Conservation (phyloP, 2,797 vertebrate genomes). For the Rhodeus uyekii region DNA sequence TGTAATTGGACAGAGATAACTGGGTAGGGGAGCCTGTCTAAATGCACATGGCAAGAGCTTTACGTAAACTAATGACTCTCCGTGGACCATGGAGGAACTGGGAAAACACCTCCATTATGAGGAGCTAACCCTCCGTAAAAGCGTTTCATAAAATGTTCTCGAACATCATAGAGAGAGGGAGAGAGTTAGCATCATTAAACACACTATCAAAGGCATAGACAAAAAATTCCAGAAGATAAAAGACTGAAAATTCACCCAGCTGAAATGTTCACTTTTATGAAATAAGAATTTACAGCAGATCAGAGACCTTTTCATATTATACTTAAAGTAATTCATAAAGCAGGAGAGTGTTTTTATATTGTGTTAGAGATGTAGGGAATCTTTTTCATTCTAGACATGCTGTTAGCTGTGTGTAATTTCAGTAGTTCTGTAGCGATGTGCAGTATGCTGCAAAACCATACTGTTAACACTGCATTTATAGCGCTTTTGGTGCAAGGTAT, state of each 20-base stretch:
- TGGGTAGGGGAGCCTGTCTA: conserved; percentile 19
- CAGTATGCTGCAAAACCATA: neutral
- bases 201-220: neutral
- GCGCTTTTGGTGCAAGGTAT: neutral
- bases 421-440: neutral
- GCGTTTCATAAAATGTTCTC: conserved; percentile 34
- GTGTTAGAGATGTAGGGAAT: neutral
- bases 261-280: conserved; percentile 10
- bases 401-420: conserved; percentile 1
- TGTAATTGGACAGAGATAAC: conserved; percentile 49
- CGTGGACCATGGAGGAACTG: conserved; percentile 14
- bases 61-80: conserved; percentile 47
- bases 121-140: conserved; percentile 23
- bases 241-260: neutral
- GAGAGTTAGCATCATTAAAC: neutral
- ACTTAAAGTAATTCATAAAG: conserved; percentile 1
- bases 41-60: conserved; percentile 36
- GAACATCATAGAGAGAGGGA: neutral
- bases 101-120: conserved; percentile 46
- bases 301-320: neutral
- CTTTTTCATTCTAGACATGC: neutral
- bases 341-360: neutral
- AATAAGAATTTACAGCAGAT: conserved; percentile 3
- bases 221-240: conserved; percentile 5
- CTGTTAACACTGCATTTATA: neutral